These are phyloP conservation scores for Rhombomys opimus DNA, from an alignment of 2,113 vertebrate species.

Conservation along the genomic window DNA sequence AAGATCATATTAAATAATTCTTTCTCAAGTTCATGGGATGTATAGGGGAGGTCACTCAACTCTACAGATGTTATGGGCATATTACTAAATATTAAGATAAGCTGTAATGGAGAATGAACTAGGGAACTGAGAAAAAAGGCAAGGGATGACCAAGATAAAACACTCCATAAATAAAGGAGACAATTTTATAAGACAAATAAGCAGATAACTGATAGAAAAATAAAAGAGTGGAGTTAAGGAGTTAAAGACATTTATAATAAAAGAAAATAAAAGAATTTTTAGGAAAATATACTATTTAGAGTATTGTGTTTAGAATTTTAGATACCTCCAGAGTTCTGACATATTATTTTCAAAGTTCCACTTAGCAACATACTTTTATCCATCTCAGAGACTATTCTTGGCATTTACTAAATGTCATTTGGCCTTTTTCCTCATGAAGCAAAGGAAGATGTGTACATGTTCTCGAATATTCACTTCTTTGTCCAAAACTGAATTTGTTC, in stretches of 20 bases:
- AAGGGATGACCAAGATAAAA: not conserved
- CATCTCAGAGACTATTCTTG: not conserved
- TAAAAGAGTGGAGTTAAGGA: not conserved
- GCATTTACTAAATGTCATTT: constrained; percentile 16
- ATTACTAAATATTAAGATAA: constrained; percentile 29
- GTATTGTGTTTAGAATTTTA: not conserved
- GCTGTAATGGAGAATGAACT: not conserved
- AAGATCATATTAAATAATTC: not conserved
- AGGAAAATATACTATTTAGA: not conserved
- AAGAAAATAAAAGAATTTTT: not conserved
- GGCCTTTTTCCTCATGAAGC: constrained; percentile 2
- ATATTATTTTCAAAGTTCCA: constrained; percentile 23
- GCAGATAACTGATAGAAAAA: not conserved
- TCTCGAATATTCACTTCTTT: not conserved
- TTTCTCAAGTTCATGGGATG: not conserved
- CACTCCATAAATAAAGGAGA: not conserved
- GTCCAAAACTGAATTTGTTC: not conserved
- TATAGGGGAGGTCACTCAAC: not conserved
- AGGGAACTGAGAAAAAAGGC: not conserved
- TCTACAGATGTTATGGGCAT: not conserved
- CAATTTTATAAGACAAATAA: not conserved
- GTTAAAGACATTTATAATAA: constrained; percentile 16
- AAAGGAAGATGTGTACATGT: not conserved
- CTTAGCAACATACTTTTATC: not conserved
- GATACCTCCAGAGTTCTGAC: constrained; percentile 7